phyloP scores from a whole-genome alignment of 2,113 vertebrate species.

The Apus apus region DNA sequence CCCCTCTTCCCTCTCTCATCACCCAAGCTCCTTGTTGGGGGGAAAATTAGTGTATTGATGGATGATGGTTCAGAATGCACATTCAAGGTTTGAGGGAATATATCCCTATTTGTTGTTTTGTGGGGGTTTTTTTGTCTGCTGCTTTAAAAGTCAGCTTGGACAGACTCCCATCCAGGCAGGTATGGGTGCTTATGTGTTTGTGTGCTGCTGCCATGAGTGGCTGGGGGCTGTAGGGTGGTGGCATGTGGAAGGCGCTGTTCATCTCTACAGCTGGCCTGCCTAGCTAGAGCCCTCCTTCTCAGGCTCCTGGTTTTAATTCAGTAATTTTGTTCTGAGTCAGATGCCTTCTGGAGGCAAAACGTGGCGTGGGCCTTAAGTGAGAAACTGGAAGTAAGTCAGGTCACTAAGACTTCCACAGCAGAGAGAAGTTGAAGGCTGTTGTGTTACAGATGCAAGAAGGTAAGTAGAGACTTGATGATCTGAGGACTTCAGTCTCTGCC shows the following conservation, averaged over 20 bases:
- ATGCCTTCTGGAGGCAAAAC: slow-evolving; percentile 12
- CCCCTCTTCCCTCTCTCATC: not conserved
- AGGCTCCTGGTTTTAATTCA: not conserved
- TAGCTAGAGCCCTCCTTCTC: slow-evolving; percentile 5
- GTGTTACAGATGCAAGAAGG: not conserved
- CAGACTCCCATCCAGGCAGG: not conserved
- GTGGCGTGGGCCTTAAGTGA: not conserved
- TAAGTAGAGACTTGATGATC: slow-evolving; percentile 21
- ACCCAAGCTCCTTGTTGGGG: not conserved
- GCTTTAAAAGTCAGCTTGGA: not conserved
- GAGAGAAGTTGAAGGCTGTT: not conserved
- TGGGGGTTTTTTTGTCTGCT: not conserved
- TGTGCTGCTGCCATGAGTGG: not conserved
- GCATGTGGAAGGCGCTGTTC: not conserved
- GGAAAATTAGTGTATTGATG: not conserved
- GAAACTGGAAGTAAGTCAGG: slow-evolving; percentile 31
- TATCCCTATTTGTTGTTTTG: not conserved
- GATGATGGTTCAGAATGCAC: not conserved
- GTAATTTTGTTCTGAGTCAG: not conserved
- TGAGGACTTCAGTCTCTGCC: not conserved
- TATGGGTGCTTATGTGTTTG: not conserved
- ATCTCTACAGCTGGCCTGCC: not conserved
- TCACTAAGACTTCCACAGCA: not conserved
- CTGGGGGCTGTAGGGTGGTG: not conserved
- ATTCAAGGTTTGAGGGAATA: not conserved